Evolutionary conservation across 1,140 invertebrate species (phyloP).

Genomic region (Chlorops oryzae): DNA sequence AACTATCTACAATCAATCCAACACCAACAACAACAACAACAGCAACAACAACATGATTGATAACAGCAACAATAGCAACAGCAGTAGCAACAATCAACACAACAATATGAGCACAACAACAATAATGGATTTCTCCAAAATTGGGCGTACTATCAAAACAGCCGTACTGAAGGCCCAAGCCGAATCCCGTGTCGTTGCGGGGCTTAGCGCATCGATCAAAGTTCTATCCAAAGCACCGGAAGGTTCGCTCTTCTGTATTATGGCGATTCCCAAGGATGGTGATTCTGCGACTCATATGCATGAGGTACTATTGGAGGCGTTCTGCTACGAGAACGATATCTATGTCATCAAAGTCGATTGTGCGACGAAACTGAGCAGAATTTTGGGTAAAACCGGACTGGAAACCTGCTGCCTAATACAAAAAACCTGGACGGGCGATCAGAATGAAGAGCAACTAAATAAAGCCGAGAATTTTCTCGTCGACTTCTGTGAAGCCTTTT

Average conservation of each 20-base stretch:
- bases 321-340: conserved; percentile 64
- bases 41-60: conserved; percentile 1
- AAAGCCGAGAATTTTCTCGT: conserved; percentile 52
- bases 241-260: conserved; percentile 58
- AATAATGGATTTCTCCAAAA: conserved; percentile 31
- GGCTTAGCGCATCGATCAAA: conserved; percentile 56
- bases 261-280: conserved; percentile 54
- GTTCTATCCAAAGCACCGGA: conserved; percentile 55
- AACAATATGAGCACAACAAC: neutral
- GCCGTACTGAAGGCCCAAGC: conserved; percentile 54
- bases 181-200: conserved; percentile 57
- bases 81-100: neutral
- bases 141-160: conserved; percentile 52
- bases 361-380: conserved; percentile 51
- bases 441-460: conserved; percentile 48
- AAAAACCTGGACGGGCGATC: conserved; percentile 48
- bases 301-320: conserved; percentile 61
- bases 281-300: conserved; percentile 64
- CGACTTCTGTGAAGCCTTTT: conserved; percentile 54
- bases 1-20: conserved; percentile 17
- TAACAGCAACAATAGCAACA: conserved; percentile 2
- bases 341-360: conserved; percentile 60
- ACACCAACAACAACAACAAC: neutral
- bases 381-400: conserved; percentile 47
- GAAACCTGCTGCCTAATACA: conserved; percentile 54